Conservation (phyloP, 64 coral and sea anemone species). For the Astreopora myriophthalma region DNA sequence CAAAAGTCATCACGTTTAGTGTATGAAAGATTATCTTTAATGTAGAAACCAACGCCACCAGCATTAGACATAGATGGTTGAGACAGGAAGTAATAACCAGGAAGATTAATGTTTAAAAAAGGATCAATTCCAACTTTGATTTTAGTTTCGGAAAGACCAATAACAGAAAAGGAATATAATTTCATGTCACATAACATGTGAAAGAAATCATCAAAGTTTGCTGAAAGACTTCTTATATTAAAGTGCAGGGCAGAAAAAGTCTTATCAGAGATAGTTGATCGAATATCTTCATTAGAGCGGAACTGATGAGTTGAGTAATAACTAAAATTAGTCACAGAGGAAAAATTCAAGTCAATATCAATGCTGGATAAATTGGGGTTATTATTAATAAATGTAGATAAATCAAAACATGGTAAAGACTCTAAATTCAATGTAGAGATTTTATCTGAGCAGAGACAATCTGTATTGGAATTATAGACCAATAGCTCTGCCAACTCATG, state of each 20-base stretch:
- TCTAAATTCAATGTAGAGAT: slow-evolving; percentile 13
- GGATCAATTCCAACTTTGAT: not conserved
- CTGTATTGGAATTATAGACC: slow-evolving; percentile 23
- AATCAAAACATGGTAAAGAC: slow-evolving; percentile 34
- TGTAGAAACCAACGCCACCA: not conserved
- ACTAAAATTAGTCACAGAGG: slow-evolving; percentile 11
- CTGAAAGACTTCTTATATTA: slow-evolving; percentile 32
- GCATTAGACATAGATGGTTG: not conserved
- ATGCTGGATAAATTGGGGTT: not conserved
- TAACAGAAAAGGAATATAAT: too few species aligned
- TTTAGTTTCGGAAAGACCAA: too few species aligned
- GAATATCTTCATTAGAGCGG: slow-evolving; percentile 13
- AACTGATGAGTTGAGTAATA: slow-evolving; percentile 28
- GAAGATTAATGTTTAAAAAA: not conserved
- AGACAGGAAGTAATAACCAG: not conserved
- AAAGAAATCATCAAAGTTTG: not conserved
- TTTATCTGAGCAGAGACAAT: slow-evolving; percentile 12
- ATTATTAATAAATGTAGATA: slow-evolving; percentile 39
- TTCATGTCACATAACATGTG: too few species aligned
- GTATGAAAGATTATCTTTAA: not conserved
- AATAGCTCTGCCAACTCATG: not conserved
- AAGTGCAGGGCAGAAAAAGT: not conserved
- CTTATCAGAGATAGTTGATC: not conserved
- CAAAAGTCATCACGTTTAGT: not conserved
- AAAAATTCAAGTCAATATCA: slow-evolving; percentile 4